Evolutionary conservation across 2,797 vertebrate genomes (phyloP).

Genomic region (Apogon talboti): DNA sequence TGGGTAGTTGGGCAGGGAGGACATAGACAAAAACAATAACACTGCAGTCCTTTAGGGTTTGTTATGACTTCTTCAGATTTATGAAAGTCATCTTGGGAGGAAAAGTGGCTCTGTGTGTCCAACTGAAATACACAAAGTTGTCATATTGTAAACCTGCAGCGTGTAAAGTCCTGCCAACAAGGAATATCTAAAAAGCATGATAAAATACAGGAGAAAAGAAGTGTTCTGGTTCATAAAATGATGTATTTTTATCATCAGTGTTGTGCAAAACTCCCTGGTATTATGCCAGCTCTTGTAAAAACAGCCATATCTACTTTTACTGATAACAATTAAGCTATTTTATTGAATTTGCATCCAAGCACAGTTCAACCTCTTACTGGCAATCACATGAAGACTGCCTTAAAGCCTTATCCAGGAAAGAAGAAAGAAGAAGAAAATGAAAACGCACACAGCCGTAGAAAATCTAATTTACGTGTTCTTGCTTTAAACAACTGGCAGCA

Average conservation of each 20-base stretch:
- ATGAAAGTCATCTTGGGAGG: conserved; percentile 40
- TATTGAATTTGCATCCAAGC: too few relatives aligned
- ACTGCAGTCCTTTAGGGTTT: conserved; percentile 37
- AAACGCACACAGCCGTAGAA: too few relatives aligned
- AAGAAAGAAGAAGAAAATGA: too few relatives aligned
- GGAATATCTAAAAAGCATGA: conserved; percentile 5
- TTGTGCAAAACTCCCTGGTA: conserved; percentile 7
- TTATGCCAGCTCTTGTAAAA: background rate
- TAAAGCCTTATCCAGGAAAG: too few relatives aligned
- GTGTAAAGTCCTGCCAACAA: background rate
- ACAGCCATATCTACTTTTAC: too few relatives aligned
- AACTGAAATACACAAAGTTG: conserved; percentile 13
- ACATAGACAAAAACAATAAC: conserved; percentile 67
- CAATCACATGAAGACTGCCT: too few relatives aligned
- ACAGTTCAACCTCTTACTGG: too few relatives aligned
- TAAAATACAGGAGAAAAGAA: background rate
- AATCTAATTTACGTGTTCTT: too few relatives aligned
- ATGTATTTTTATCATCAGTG: background rate
- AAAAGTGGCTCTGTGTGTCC: conserved; percentile 34
- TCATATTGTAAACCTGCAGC: conserved; percentile 2
- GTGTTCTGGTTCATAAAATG: background rate
- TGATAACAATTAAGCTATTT: too few relatives aligned
- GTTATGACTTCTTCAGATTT: conserved; percentile 50
- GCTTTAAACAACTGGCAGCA: too few relatives aligned
- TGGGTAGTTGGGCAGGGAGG: conserved; percentile 20